These are phyloP conservation scores for Channa striata DNA, from an alignment of 2,797 vertebrate species.

Conservation along the genomic window DNA sequence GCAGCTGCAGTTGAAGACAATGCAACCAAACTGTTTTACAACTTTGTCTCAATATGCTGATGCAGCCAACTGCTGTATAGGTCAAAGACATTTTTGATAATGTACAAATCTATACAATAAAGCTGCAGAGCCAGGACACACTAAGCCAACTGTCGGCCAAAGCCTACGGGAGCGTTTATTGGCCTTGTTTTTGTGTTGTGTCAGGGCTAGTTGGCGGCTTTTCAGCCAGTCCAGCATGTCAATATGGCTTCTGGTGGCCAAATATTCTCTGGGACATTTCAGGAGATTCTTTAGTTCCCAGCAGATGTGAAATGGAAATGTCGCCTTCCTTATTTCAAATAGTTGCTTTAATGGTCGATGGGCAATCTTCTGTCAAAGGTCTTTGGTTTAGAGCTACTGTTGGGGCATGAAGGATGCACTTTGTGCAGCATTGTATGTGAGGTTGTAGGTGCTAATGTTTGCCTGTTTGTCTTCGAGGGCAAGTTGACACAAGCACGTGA, in stretches of 20 bases:
- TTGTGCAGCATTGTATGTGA: constrained; percentile 11
- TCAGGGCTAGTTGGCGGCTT: too few species aligned
- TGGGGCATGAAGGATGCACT: neutral
- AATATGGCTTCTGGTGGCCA: too few species aligned
- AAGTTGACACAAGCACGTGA: constrained; percentile 58
- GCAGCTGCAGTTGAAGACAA: neutral
- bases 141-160: too few species aligned
- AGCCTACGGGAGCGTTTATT: too few species aligned
- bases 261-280: too few species aligned
- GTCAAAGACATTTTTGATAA: neutral
- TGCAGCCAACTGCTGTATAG: too few species aligned
- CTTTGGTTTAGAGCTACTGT: neutral
- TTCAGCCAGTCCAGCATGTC: too few species aligned
- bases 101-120: neutral
- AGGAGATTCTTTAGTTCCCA: too few species aligned
- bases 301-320: neutral
- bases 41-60: neutral
- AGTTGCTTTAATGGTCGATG: constrained; percentile 4
- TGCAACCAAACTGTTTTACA: neutral
- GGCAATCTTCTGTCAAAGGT: neutral
- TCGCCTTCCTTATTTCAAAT: neutral
- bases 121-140: too few species aligned
- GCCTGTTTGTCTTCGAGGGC: constrained; percentile 7
- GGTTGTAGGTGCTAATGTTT: constrained; percentile 23
- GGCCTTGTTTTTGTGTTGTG: too few species aligned